Evolutionary conservation across 2,888 invertebrate species (phyloP), one percentile per base, ranked within the genome.

Genomic region (Adelphocoris suturalis): DNA sequence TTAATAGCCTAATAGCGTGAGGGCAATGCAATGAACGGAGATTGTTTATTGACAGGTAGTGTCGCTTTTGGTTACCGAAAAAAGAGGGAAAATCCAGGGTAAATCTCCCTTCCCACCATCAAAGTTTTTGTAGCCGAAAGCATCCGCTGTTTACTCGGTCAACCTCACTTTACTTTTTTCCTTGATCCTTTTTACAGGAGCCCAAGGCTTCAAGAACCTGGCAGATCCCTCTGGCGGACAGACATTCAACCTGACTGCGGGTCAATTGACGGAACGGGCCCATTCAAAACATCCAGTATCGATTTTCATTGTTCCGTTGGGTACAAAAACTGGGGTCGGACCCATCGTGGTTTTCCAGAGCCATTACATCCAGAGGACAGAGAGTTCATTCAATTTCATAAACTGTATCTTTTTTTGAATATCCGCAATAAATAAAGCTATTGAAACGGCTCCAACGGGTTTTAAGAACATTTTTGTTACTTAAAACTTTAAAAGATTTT

Each of bases 141-240:
- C 68, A 13, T 9, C 68, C 23, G 12, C 23, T 68, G 68, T 68
- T 68, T 68, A 68, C 68, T 68, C 68, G 68, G 68, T 68, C 68
- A 68, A 68, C 68, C 68, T 68, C 68, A 68, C 68, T 68, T 23
- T 5, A 23, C 12, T 23, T 61, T 61, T 61, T 68, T 68, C 23
- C 68, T 68, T 68, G 68, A 68, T 68, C 68, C 68, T 68, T 68
- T 68, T 68, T 23, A 27, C 68, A 11, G 68, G 68, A 68, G 11
- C 23, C 23, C 23, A 52, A 0, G 23, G 68, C 23, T 68, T 68
- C 23, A 52, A 11, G 16, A 37, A 4, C 37, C 37, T 7, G 37
- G 7, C 3, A 37, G 37, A 37, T 37, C 37, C n/a, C 37, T 2
- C 37, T 52, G 52, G 16, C 23, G 68, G 23, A 61, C 61, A 61